Base-by-base conservation (phyloP, 2,888 invertebrate species). In the Conistra vaccinii region DNA sequence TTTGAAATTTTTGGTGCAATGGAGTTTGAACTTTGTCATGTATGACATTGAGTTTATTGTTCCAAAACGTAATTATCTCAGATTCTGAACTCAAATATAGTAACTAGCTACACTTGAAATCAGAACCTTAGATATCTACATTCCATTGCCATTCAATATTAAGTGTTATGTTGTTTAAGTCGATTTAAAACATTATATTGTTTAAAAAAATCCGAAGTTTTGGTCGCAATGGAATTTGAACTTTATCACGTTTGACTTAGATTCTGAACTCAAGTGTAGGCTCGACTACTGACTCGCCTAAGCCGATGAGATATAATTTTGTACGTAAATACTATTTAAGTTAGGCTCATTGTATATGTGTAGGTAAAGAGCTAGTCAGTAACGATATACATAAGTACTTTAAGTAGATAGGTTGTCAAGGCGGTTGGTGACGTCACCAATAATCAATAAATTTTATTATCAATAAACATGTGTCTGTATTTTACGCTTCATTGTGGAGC, bases 351-450 rank as follows among this genome's bases (percentile, higher is more conserved):
- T 85, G 76, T 88, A 82, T 73, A 80, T 83, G 77, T 74, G 3
- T 65, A 67, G 84, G 85, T 90, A 88, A 89, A 84, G 86, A 89
- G 86, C 91, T 91, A 90, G 90, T 91, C 90, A 88, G 82, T 89
- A 85, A 87, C 70, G 42, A 60, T 73, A 73, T 45, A 63, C 71
- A 23, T 78, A 79, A 69, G 83, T 73, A 57, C 48, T 73, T 57
- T 76, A 80, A 63, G 67, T 80, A 79, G 76, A 35, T 83, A 77
- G 73, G 35, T 17, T 58, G 26, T 14, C 12, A 2, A 0, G 39
- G 12, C 10, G 51, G 6, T 23, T 23, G 51, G 23, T 74, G 63
- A 69, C 48, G 70, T 71, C 83, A 69, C 29, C 63, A 35, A 45
- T 79, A 23, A 65, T 51, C 1, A 23, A 29, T 26, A 6, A 26